These are phyloP conservation scores for Phoeniculus purpureus DNA, from an alignment of 2,797 vertebrate genomes.

Conservation along the genomic window DNA sequence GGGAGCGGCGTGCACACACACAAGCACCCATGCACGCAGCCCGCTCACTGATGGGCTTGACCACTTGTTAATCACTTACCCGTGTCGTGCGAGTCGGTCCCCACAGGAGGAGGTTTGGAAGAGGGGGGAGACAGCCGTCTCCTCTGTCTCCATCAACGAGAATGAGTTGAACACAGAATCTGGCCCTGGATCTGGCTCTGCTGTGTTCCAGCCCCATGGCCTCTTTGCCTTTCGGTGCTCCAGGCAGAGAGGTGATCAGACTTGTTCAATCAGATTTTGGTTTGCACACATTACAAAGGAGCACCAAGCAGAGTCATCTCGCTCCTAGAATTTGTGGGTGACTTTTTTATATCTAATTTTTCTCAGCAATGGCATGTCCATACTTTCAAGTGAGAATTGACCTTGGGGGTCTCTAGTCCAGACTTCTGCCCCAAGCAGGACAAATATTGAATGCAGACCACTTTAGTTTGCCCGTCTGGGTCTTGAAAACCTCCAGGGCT, in stretches of 20 bases:
- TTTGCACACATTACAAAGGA: background rate
- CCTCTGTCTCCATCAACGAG: rapidly evolving
- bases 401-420: background rate
- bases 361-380: rapidly evolving
- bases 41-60: background rate
- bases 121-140: background rate
- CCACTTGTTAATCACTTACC: constrained; percentile 4
- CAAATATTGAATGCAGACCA: background rate
- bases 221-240: rapidly evolving
- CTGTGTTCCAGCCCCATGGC: rapidly evolving
- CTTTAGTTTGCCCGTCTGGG: background rate
- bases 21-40: constrained; percentile 49
- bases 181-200: background rate
- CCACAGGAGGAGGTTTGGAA: background rate
- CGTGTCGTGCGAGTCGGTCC: background rate
- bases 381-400: background rate
- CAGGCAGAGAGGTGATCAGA: background rate
- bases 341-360: background rate
- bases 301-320: background rate
- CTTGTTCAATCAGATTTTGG: background rate
- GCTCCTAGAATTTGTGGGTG: background rate
- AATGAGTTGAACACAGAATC: background rate
- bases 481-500: background rate
- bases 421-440: background rate
- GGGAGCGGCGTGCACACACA: background rate